phyloP scores from a whole-genome alignment of 2,797 vertebrate genomes.

The Semaprochilodus insignis region DNA sequence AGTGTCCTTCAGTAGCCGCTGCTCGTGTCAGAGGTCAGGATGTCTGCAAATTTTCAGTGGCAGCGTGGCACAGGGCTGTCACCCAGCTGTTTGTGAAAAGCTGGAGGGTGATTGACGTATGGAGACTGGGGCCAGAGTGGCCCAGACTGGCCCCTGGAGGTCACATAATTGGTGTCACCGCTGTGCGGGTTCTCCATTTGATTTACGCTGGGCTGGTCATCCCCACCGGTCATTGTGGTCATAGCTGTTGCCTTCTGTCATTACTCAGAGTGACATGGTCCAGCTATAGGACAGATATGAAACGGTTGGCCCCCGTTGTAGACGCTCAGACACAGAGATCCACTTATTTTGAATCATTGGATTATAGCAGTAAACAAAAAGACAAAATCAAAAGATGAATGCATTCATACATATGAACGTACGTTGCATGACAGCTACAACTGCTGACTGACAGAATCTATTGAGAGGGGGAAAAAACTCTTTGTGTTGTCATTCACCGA shows the following conservation, averaged over 20 bases:
- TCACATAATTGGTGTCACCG: constrained; percentile 68
- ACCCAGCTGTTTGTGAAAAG: constrained; percentile 63
- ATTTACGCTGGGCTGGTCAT: constrained; percentile 56
- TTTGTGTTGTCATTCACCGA: constrained; percentile 32
- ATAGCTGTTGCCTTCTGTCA: constrained; percentile 37
- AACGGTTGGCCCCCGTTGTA: neutral
- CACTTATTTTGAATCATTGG: neutral
- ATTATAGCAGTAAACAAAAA: constrained; percentile 13
- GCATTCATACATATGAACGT: neutral
- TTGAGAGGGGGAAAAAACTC: constrained; percentile 29
- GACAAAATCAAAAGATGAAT: neutral
- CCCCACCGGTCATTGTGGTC: constrained; percentile 28
- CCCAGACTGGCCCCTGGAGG: constrained; percentile 59
- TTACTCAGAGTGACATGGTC: constrained; percentile 51
- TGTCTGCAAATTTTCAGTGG: constrained; percentile 66
- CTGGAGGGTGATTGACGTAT: constrained; percentile 53
- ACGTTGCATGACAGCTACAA: neutral
- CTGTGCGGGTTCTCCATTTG: constrained; percentile 42
- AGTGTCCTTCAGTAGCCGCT: constrained; percentile 31
- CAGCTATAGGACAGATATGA: constrained; percentile 13
- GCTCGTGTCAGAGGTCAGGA: constrained; percentile 62
- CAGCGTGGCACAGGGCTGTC: constrained; percentile 58
- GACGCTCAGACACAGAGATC: neutral
- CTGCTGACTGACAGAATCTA: constrained; percentile 28
- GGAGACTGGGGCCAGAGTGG: constrained; percentile 41